phyloP scores from a whole-genome alignment of 2,113 vertebrate genomes.

The Parus major region DNA sequence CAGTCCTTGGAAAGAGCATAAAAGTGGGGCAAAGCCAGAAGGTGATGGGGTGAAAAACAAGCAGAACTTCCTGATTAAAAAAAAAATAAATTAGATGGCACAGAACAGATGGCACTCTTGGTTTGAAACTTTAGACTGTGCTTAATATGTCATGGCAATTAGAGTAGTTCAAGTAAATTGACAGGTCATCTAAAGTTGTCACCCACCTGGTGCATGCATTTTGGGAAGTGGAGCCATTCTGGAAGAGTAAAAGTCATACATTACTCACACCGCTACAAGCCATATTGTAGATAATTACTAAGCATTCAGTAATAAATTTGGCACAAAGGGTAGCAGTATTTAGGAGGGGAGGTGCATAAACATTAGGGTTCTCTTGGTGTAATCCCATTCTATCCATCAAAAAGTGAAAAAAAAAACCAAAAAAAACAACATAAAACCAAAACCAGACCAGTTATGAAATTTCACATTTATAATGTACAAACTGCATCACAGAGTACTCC shows the following conservation, averaged over 20 bases:
- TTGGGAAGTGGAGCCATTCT: not conserved
- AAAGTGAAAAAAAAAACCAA: not conserved
- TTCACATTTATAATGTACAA: not conserved
- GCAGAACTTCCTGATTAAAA: not conserved
- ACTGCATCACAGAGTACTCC: not conserved
- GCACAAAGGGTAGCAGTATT: not conserved
- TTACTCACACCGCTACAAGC: not conserved
- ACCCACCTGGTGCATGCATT: not conserved
- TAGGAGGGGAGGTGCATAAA: not conserved
- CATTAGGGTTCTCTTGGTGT: not conserved
- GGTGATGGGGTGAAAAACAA: fast-evolving
- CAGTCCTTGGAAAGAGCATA: not conserved
- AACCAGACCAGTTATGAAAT: not conserved
- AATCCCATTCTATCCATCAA: fast-evolving
- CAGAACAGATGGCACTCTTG: not conserved
- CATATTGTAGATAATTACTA: not conserved
- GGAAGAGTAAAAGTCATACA: not conserved
- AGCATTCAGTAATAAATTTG: not conserved
- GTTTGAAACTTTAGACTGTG: not conserved
- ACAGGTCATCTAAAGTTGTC: not conserved
- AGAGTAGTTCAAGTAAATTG: not conserved
- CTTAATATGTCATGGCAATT: not conserved
- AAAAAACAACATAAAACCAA: fast-evolving
- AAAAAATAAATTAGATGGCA: not conserved
- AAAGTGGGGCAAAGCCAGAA: not conserved